These are phyloP conservation scores for Coptodon rendalli DNA, from an alignment of 2,113 vertebrate genomes.

Conservation along the genomic window DNA sequence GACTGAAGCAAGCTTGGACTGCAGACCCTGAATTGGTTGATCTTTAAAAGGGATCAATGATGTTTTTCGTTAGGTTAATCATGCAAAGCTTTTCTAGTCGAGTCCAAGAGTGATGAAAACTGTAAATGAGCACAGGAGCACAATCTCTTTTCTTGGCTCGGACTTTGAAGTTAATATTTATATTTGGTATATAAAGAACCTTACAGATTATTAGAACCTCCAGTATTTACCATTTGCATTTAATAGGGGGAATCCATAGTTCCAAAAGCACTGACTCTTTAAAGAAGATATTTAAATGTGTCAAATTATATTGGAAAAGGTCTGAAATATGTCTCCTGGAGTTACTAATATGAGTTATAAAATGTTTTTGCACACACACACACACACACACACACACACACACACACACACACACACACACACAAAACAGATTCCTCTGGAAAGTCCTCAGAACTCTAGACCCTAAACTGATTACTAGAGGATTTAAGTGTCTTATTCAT, in stretches of 20 bases:
- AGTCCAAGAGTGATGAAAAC: neutral
- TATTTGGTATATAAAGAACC: neutral
- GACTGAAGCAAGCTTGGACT: neutral
- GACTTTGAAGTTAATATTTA: neutral
- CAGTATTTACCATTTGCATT: neutral
- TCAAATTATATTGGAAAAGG: neutral
- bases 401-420: neutral
- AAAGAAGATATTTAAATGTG: neutral
- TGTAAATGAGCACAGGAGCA: neutral
- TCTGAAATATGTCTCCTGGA: neutral
- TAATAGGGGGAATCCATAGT: neutral
- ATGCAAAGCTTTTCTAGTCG: neutral
- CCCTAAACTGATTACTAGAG: neutral
- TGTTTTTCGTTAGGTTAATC: neutral
- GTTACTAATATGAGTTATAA: neutral
- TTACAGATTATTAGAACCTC: neutral
- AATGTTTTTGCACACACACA: neutral
- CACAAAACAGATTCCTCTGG: neutral
- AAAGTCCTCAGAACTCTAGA: neutral
- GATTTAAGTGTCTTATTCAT: neutral
- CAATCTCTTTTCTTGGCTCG: neutral
- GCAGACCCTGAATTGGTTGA: neutral
- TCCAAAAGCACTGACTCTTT: neutral
- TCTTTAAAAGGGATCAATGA: neutral
- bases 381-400: neutral